These are phyloP conservation scores for Exocentrus adspersus DNA, from an alignment of 2,888 invertebrate species.

Conservation along the genomic window DNA sequence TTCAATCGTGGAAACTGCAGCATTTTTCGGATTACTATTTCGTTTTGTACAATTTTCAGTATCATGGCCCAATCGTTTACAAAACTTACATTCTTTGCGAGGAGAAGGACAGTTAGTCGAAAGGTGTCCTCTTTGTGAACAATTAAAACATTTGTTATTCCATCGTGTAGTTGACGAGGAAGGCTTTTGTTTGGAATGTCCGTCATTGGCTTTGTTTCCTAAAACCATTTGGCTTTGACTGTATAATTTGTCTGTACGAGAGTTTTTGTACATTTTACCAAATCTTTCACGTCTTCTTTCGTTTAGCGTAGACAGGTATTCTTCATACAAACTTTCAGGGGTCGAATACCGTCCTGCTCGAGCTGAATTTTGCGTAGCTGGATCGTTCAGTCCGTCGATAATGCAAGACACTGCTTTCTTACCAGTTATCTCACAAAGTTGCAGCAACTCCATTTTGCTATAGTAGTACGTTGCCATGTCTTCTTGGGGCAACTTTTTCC, in stretches of 20 bases:
- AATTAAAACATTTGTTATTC: neutral
- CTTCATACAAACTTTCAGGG: conserved; percentile 2
- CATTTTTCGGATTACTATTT: too few relatives aligned
- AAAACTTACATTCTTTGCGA: neutral
- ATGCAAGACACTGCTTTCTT: conserved; percentile 1
- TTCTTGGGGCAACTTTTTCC: neutral
- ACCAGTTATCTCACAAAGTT: neutral
- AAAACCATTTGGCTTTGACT: neutral
- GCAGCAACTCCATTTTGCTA: conserved; percentile 1
- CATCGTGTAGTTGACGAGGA: neutral
- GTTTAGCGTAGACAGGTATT: conserved; percentile 2
- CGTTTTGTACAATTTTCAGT: too few relatives aligned
- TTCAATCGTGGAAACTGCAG: too few relatives aligned
- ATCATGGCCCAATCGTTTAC: neutral
- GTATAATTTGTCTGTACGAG: neutral
- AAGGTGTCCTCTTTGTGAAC: neutral
- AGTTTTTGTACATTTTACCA: neutral
- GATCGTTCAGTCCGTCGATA: neutral
- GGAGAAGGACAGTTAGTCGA: neutral
- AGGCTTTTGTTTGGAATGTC: neutral
- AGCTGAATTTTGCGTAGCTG: neutral
- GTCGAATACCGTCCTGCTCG: conserved; percentile 1
- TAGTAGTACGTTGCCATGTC: conserved; percentile 2
- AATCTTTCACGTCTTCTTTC: neutral
- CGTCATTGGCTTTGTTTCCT: neutral